Evolutionary conservation across 2,113 vertebrate species (phyloP).

Genomic region (Platysternon megacephalum): DNA sequence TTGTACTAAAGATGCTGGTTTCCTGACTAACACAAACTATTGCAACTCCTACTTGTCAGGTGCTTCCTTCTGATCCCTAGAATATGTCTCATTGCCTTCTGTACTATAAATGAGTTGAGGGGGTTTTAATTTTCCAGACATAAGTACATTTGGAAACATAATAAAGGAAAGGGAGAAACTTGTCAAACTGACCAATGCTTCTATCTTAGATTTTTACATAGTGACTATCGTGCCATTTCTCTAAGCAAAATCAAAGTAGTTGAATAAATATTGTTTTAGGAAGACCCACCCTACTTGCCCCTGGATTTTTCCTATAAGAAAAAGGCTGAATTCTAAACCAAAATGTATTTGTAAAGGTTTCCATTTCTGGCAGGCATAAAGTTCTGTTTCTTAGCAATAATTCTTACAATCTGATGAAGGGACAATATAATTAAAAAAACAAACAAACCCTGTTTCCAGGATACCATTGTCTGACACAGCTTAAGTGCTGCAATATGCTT

Average conservation of each 20-base stretch:
- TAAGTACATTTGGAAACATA: neutral
- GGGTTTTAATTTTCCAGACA: neutral
- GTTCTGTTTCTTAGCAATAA: neutral
- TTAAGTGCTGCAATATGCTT: rapidly evolving
- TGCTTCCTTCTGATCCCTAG: neutral
- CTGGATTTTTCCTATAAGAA: neutral
- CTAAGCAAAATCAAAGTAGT: neutral
- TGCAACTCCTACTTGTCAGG: neutral
- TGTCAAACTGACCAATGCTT: neutral
- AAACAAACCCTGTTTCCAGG: neutral
- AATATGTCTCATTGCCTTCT: neutral
- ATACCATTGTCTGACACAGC: neutral
- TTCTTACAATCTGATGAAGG: neutral
- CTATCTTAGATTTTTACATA: neutral
- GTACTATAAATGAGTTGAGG: neutral
- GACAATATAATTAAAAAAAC: neutral
- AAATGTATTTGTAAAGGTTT: neutral
- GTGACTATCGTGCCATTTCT: neutral
- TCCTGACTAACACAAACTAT: neutral
- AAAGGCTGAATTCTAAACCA: neutral
- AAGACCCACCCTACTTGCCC: neutral
- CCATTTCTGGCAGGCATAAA: neutral
- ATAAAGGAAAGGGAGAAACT: neutral
- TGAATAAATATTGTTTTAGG: neutral
- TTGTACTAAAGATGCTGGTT: slow-evolving; percentile 10